Conservation (phyloP, 2,888 invertebrate genomes). For the Chrysolina americana region DNA sequence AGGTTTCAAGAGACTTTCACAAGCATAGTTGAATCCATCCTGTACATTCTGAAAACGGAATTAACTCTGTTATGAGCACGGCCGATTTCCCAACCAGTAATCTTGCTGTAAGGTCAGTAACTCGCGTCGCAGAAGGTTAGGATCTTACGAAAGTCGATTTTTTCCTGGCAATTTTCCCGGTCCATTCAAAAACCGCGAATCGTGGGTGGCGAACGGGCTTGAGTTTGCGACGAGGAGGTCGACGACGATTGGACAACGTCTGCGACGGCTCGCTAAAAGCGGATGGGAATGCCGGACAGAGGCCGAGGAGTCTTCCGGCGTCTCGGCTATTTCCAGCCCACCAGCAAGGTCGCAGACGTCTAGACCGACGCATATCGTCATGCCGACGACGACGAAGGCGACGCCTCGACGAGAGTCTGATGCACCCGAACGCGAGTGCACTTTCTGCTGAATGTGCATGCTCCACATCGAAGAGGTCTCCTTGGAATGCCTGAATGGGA, state of each 20-base stretch:
- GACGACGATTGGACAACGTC: conserved; percentile 1
- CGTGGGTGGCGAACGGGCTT: conserved; percentile 13
- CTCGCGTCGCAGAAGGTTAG: conserved; percentile 4
- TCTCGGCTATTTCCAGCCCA: conserved; percentile 64
- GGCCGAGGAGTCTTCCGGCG: conserved; percentile 66
- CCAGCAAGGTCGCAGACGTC: conserved; percentile 68
- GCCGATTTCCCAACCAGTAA: not conserved
- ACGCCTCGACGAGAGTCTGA: conserved; percentile 42
- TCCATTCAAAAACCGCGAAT: conserved; percentile 5
- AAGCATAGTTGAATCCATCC: too few relatives aligned
- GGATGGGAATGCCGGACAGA: conserved; percentile 58
- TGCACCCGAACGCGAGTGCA: conserved; percentile 47
- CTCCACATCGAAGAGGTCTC: conserved; percentile 14
- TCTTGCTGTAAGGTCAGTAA: conserved; percentile 8
- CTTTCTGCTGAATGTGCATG: not conserved
- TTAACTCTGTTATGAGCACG: not conserved
- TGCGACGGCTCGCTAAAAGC: conserved; percentile 17
- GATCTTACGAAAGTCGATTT: conserved; percentile 9
- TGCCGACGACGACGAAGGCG: conserved; percentile 8
- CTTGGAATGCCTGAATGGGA: conserved; percentile 22
- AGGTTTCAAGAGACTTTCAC: too few relatives aligned
- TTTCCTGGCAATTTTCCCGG: conserved; percentile 15
- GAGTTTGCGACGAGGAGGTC: not conserved
- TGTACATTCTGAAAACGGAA: not conserved
- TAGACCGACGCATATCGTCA: conserved; percentile 58